Base-by-base conservation (phyloP, 2,888 invertebrate genomes). In the Eupithecia dodoneata region DNA sequence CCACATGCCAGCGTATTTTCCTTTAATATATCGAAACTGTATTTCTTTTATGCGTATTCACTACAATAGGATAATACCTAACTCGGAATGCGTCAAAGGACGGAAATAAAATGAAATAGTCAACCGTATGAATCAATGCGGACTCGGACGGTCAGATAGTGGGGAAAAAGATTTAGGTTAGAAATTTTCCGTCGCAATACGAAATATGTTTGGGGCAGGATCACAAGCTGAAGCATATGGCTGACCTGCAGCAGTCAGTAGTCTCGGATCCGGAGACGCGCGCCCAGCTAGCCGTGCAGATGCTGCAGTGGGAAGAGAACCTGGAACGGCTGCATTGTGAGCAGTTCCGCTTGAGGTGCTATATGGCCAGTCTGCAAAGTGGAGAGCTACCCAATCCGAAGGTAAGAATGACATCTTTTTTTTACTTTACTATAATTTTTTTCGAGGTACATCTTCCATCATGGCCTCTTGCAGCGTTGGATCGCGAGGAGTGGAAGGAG, bases 381-480 rank as follows among this genome's bases (percentile, higher is more conserved):
- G 98, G 98, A 81, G 99, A 99, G 94, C 96, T 99, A 84, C 99
- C 99, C 78, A 99, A 99, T 95, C 99, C 99, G 72, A 99, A 99
- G 97, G 99, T 99, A 95, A 83, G 63, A 18, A 18, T 9, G 55
- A 13, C 7, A 15, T 66, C 44, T 2, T 9, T 44, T 52, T 30
- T 18, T 66, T 30, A 49, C 47, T 41, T 2, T 6, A 15, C 44
- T 45, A 18, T 45, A 9, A 45, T n/a, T 45, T 45, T 45, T 18
- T 42, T n/a, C 30, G 30, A 30, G 30, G 30, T 30, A 30, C 30
- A 30, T 30, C 30, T 30, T 30, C 30, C 30, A 30, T 30, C 30
- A 30, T 30, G 30, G 30, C 30, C 30, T 30, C 1, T 30, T 30
- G 30, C 30, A 30, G n/a, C n/a, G n/a, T n/a, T n/a, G n/a, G n/a